These are phyloP conservation scores for Caenorhabditis imperialis DNA, from an alignment of 2,888 invertebrate species.

Conservation along the genomic window DNA sequence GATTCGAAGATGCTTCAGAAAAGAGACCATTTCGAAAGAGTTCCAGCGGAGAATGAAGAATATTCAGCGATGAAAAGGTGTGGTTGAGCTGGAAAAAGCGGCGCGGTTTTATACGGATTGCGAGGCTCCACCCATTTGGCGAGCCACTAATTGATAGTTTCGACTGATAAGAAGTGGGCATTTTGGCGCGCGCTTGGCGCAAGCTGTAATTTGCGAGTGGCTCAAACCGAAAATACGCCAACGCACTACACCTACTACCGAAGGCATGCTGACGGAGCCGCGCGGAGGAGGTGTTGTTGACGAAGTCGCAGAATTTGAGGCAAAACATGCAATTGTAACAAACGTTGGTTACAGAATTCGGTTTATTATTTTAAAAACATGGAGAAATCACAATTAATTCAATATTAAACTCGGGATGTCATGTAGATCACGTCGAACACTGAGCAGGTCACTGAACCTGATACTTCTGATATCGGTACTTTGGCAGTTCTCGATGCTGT, in stretches of 20 bases:
- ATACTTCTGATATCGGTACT: constrained; percentile 21
- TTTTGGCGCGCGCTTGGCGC: neutral
- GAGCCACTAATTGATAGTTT: constrained; percentile 14
- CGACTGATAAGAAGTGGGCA: neutral
- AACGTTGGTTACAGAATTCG: no score
- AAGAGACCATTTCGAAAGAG: constrained; percentile 41
- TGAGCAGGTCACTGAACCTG: neutral
- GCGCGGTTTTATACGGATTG: neutral
- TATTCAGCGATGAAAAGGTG: neutral
- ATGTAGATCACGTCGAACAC: no score
- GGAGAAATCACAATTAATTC: no score
- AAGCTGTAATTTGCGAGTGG: constrained; percentile 1
- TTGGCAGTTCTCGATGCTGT: constrained; percentile 9
- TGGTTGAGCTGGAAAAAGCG: neutral
- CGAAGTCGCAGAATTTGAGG: no score
- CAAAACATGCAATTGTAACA: no score
- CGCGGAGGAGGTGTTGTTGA: no score
- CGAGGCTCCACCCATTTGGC: constrained; percentile 20
- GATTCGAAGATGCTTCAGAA: constrained; percentile 60
- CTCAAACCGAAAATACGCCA: constrained; percentile 8
- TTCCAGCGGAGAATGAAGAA: no score
- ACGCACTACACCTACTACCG: constrained; percentile 2
- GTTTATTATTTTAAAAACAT: no score
- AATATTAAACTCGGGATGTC: no score
- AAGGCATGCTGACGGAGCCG: neutral